Percentiles rank a stretch among this genome's conserved stretches.
Conservation (phyloP, 2,888 invertebrate species). For the Aphidoletes aphidimyza region DNA sequence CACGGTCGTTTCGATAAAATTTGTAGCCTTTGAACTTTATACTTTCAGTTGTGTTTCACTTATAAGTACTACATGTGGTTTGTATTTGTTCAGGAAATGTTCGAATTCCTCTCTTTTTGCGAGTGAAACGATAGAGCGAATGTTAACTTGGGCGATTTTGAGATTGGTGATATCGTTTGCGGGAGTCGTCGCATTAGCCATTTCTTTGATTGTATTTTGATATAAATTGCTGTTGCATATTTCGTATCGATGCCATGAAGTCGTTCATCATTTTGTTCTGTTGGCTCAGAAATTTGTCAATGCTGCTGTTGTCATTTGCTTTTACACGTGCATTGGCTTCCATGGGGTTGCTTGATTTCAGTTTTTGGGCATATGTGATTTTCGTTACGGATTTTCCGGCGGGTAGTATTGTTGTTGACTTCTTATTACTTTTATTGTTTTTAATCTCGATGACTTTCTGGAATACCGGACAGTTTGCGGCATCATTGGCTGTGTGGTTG, state of each 20-base stretch:
- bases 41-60: too few species aligned
- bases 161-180: background rate
- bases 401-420: too few species aligned
- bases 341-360: background rate
- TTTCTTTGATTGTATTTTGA: background rate
- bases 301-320: background rate
- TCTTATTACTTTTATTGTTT: background rate
- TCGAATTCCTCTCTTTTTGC: background rate
- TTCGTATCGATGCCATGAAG: background rate
- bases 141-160: background rate
- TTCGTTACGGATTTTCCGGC: too few species aligned
- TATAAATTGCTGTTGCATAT: background rate
- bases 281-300: background rate
- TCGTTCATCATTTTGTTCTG: background rate
- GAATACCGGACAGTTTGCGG: background rate
- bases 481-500: background rate
- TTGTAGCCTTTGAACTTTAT: too few species aligned
- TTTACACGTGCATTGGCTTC: background rate
- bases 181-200: background rate
- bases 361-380: too few species aligned
- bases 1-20: too few species aligned
- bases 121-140: background rate
- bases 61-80: background rate
- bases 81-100: background rate
- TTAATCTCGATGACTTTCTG: background rate